A percentile compares a stretch with the other conserved stretches of the same genome.
phyloP scores from a whole-genome alignment of 2,888 invertebrate genomes.

The Hypolimnas misippus region DNA sequence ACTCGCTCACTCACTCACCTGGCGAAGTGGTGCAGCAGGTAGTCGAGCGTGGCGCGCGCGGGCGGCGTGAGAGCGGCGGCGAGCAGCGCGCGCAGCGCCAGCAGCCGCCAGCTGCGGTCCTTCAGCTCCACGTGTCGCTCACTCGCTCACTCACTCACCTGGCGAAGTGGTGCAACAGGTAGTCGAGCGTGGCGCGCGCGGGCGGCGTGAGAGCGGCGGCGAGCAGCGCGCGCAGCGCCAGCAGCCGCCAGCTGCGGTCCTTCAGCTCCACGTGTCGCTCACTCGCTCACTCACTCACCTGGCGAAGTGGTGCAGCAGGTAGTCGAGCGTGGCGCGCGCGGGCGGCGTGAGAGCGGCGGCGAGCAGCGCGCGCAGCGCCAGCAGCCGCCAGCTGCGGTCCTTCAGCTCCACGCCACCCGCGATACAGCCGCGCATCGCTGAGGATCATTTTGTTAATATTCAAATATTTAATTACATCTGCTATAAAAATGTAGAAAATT shows the following conservation, averaged over 20 bases:
- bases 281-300: slow-evolving; percentile 87
- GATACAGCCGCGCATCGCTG: slow-evolving; percentile 79
- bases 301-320: slow-evolving; percentile 96
- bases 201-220: slow-evolving; percentile 91
- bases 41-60: slow-evolving; percentile 95
- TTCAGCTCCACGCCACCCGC: slow-evolving; percentile 79
- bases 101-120: slow-evolving; percentile 93
- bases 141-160: slow-evolving; percentile 87
- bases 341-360: slow-evolving; percentile 91
- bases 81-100: slow-evolving; percentile 92
- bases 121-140: slow-evolving; percentile 53
- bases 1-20: slow-evolving; percentile 84
- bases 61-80: slow-evolving; percentile 91
- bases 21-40: slow-evolving; percentile 96
- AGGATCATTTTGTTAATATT: slow-evolving; percentile 17
- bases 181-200: slow-evolving; percentile 95
- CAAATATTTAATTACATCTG: not conserved
- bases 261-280: slow-evolving; percentile 55
- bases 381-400: slow-evolving; percentile 93
- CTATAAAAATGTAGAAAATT: too few relatives aligned
- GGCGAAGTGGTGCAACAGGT: slow-evolving; percentile 96
- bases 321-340: slow-evolving; percentile 95
- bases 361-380: slow-evolving; percentile 92
- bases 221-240: slow-evolving; percentile 92
- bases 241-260: slow-evolving; percentile 93